Conservation (phyloP, 2,113 vertebrate species). For the Nothoprocta perdicaria region DNA sequence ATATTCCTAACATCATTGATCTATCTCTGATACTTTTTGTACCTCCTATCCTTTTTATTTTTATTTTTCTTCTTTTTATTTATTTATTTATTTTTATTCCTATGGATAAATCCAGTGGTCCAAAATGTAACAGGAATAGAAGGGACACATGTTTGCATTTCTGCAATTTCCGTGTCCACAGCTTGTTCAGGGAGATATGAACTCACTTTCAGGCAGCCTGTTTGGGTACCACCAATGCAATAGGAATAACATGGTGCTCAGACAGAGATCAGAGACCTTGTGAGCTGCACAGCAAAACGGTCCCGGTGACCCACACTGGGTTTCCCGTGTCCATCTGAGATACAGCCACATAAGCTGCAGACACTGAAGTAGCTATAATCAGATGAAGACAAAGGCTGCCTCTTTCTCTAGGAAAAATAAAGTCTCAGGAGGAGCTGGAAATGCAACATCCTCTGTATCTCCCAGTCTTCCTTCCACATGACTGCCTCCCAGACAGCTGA, state of each 20-base stretch:
- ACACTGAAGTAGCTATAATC: not conserved
- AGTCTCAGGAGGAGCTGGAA: not conserved
- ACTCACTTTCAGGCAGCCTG: not conserved
- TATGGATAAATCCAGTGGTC: not conserved
- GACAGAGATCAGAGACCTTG: accelerated
- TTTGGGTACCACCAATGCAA: not conserved
- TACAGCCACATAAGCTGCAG: not conserved
- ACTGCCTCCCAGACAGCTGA: not conserved
- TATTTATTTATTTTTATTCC: no score
- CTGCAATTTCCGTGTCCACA: not conserved
- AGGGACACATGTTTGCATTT: not conserved
- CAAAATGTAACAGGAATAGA: not conserved
- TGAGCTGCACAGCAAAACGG: not conserved
- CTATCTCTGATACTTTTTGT: not conserved
- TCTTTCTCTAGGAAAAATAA: not conserved
- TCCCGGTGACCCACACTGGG: not conserved
- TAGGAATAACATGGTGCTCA: not conserved
- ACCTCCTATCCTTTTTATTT: not conserved
- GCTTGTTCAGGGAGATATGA: not conserved
- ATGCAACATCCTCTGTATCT: not conserved
- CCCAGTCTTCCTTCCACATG: not conserved
- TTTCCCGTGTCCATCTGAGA: not conserved
- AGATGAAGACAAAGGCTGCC: conserved; percentile 50
- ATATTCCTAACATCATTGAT: not conserved
- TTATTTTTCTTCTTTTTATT: no score